Evolutionary conservation across 2,113 vertebrate genomes (phyloP).

Genomic region (Pituophis catenifer): DNA sequence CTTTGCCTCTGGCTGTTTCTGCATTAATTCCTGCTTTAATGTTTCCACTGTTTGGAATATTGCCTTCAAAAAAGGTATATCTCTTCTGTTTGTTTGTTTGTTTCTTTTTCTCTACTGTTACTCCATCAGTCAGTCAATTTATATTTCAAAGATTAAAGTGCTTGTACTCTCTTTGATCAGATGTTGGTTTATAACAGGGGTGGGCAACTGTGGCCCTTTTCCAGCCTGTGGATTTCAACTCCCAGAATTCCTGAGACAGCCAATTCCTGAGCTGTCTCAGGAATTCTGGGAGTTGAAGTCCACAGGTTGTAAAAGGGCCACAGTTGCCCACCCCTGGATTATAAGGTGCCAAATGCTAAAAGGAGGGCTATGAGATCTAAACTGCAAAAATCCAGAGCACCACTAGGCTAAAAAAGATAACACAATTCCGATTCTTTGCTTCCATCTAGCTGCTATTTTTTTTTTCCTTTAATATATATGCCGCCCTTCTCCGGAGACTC

Average conservation of each 20-base stretch:
- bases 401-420: background rate
- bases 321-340: background rate
- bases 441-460: background rate
- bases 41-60: constrained; percentile 86
- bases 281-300: no score
- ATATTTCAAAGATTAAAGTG: background rate
- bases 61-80: constrained; percentile 80
- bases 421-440: background rate
- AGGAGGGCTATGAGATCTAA: background rate
- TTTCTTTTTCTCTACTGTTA: background rate
- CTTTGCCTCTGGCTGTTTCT: constrained; percentile 82
- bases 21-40: constrained; percentile 86
- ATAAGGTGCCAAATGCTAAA: background rate
- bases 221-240: no score
- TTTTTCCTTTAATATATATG: no score
- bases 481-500: no score
- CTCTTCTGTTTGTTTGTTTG: background rate
- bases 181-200: background rate
- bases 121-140: background rate
- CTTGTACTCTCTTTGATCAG: background rate
- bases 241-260: no score
- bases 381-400: background rate
- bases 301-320: no score
- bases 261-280: no score
- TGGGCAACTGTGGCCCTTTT: no score